Evolutionary conservation across 1,140 invertebrate species (phyloP), one percentile per base, ranked within the genome.

Genomic region (Drosophila insularis): DNA sequence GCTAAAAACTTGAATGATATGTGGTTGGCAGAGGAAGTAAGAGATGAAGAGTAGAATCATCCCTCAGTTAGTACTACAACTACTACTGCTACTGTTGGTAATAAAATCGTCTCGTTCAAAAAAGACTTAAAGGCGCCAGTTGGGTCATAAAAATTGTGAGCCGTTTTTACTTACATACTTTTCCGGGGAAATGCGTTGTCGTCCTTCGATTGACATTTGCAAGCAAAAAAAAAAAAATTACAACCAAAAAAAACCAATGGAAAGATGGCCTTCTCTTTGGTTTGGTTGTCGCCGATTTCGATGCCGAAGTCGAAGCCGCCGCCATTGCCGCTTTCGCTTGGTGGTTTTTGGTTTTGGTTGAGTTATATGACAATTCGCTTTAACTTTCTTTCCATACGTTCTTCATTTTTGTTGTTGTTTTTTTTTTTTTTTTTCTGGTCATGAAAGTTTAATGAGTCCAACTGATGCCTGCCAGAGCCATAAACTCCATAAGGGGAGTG

Each of bases 361-460:
- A 81, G 78, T 81, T 81, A 74, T 81, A 81, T 66, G 74, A 69
- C 79, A 81, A 81, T 81, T 81, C 70, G 74, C 79, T 31, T 46
- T 39, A 61, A 13, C 66, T 71, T 71, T 68, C 43, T 75, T 75
- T 59, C 73, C 73, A 75, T 75, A 75, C 72, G 68, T 39, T 17
- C 32, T 17, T 14, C 35, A 37, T 37, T 37, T 37, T 37, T 37
- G 10, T 35, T 35, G 10, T 35, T 11, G 1, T 11, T 37, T 37
- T 37, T 23, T 23, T 23, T 27, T 27, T 2, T 35, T 35, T 35
- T 14, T 37, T 71, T 55, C 43, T 81, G 71, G 56, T 64, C 80
- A 81, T 81, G 80, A 81, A 81, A 81, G 66, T 81, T 81, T 81
- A 81, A 81, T 81, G 66, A 81, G 58, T 73, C 32, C 69, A 39